These are phyloP conservation scores for Acrocyrtus sp. DNA, from an alignment of 2,888 invertebrate species.

Conservation along the genomic window DNA sequence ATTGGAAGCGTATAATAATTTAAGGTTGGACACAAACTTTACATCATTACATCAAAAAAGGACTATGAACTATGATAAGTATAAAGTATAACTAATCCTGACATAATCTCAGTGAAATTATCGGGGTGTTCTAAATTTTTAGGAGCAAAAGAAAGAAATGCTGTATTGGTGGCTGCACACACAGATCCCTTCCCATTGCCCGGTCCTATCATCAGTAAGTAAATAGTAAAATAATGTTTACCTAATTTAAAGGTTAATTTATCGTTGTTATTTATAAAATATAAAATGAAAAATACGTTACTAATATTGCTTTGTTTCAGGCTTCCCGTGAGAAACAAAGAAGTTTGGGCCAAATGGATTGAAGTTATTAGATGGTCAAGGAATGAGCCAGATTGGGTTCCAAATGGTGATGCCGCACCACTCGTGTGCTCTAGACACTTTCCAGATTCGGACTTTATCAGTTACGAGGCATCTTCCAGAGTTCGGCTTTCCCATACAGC, in stretches of 20 bases:
- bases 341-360: constrained; percentile 38
- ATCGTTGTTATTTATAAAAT: not conserved
- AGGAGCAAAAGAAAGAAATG: constrained; percentile 51
- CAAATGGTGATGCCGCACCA: constrained; percentile 44
- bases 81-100: too few relatives aligned
- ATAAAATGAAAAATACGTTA: not conserved
- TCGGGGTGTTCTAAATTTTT: too few relatives aligned
- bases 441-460: constrained; percentile 41
- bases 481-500: constrained; percentile 43
- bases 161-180: constrained; percentile 45
- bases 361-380: constrained; percentile 37
- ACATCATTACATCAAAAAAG: too few relatives aligned
- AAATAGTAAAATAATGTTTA: not conserved
- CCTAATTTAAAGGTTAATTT: not conserved
- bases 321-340: constrained; percentile 44
- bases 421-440: constrained; percentile 45
- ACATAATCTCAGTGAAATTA: too few relatives aligned
- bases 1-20: constrained; percentile 33
- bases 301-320: constrained; percentile 15
- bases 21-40: too few relatives aligned
- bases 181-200: constrained; percentile 40
- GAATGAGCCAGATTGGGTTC: constrained; percentile 47
- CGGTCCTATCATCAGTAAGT: constrained; percentile 52
- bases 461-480: constrained; percentile 46
- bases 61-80: too few relatives aligned